Conservation (phyloP, 2,113 vertebrate genomes). For the Scortum barcoo region DNA sequence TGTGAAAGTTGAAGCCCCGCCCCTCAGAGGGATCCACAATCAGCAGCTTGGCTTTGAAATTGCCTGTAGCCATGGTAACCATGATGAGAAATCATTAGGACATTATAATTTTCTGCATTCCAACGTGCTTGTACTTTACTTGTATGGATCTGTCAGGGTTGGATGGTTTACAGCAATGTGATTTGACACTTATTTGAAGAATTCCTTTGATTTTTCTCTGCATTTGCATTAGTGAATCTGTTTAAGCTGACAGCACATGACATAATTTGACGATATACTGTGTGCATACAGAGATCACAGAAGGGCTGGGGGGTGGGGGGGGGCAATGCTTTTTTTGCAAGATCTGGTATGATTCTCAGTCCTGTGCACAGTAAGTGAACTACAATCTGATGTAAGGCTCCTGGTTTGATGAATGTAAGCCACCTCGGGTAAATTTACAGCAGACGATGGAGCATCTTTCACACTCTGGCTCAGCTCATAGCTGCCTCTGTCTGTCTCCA, state of each 20-base stretch:
- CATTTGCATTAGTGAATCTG: constrained; percentile 46
- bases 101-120: background rate
- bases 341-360: constrained; percentile 52
- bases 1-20: constrained; percentile 87
- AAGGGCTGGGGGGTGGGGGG: constrained; percentile 9
- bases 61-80: constrained; percentile 32
- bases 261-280: constrained; percentile 14
- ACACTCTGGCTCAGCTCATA: constrained; percentile 86
- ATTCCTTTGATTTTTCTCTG: constrained; percentile 38
- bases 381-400: constrained; percentile 59
- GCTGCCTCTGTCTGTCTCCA: constrained; percentile 66
- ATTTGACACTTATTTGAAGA: constrained; percentile 6
- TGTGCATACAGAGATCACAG: constrained; percentile 6
- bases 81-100: constrained; percentile 18
- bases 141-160: constrained; percentile 10
- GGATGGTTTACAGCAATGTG: constrained; percentile 8
- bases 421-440: constrained; percentile 74
- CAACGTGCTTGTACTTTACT: constrained; percentile 23
- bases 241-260: background rate
- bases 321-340: constrained; percentile 49
- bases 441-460: constrained; percentile 88
- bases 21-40: constrained; percentile 67
- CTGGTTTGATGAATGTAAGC: constrained; percentile 58
- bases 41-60: constrained; percentile 60
- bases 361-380: constrained; percentile 62